phyloP scores from a whole-genome alignment of 2,113 vertebrate genomes.

The Cottus gobio region DNA sequence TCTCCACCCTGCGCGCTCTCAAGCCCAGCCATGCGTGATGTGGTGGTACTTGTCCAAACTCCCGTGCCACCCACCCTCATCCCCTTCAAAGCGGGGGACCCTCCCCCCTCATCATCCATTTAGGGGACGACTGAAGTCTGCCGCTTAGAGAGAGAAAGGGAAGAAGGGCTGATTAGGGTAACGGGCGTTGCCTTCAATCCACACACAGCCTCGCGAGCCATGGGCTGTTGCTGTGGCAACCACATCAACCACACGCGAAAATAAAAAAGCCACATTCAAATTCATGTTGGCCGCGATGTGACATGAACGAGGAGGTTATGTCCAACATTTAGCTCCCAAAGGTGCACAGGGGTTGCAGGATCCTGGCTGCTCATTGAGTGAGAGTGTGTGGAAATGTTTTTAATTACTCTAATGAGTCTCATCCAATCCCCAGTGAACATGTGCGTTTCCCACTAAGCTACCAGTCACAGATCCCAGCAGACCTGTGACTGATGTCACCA shows the following conservation, averaged over 20 bases:
- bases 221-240: constrained; percentile 75
- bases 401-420: constrained; percentile 66
- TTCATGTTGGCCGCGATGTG: constrained; percentile 32
- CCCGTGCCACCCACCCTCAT: background rate
- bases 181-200: constrained; percentile 49
- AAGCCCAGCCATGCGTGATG: constrained; percentile 6
- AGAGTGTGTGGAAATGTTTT: constrained; percentile 44
- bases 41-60: constrained; percentile 6
- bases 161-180: constrained; percentile 26
- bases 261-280: constrained; percentile 7
- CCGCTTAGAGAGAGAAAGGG: constrained; percentile 23
- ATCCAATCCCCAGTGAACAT: constrained; percentile 39
- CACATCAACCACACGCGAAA: constrained; percentile 42
- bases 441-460: constrained; percentile 47
- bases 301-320: constrained; percentile 35
- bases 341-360: background rate
- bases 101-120: constrained; percentile 9
- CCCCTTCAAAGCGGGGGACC: constrained; percentile 40
- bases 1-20: constrained; percentile 56
- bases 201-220: constrained; percentile 37
- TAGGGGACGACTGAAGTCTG: constrained; percentile 35
- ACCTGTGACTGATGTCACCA: constrained; percentile 49
- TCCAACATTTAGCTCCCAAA: constrained; percentile 23
- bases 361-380: constrained; percentile 23
- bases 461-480: constrained; percentile 46